Evolutionary conservation across 2,113 vertebrate genomes (phyloP), one percentile per base, ranked within the genome.

Genomic region (Nothobranchius kuhntae): DNA sequence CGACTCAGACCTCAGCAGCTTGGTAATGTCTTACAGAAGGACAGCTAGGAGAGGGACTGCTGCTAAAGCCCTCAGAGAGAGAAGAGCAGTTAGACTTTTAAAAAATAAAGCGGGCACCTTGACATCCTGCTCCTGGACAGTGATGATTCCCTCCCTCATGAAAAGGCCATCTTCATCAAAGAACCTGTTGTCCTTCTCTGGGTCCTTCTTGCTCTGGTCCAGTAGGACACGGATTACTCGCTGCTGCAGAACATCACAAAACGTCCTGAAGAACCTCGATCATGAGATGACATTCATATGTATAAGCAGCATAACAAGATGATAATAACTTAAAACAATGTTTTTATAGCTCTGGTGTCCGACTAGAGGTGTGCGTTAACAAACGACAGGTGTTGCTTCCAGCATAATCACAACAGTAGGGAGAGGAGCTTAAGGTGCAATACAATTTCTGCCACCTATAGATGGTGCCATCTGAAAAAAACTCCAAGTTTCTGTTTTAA

Each of bases 81-180:
- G 21, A 6, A 38, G 7, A 6, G 36, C 36, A 40, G 6, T 40
- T 6, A 40, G 9, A 30, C 30, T 40, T 40, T 40, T 40, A 40
- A 30, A 60, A 21, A 21, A 21, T 21, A 21, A 21, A 15, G 1
- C 8, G 4, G 10, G 50, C 61, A 98, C 98, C 96, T 96, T 99
- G 79, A 97, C 93, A 2, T 96, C 95, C 84, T 99, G 97, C 51
- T 98, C 96, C 2, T 94, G 89, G 0, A 93, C 92, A 0, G 95
- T 99, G 77, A 99, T 94, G n/a, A 99, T 96, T 47, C 98, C 98
- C 77, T 99, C 97, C 73, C 98, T 90, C 91, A 99, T 94, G 88
- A 99, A 99, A 17, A 99, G 89, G 6, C 98, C 93, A 0, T 95
- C 98, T 50, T 99, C 97, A 63, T 98, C 96, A 78, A 97, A 99